Evolutionary conservation across 2,113 vertebrate genomes (phyloP), one percentile per base, ranked within the genome.

Genomic region (Conger conger): DNA sequence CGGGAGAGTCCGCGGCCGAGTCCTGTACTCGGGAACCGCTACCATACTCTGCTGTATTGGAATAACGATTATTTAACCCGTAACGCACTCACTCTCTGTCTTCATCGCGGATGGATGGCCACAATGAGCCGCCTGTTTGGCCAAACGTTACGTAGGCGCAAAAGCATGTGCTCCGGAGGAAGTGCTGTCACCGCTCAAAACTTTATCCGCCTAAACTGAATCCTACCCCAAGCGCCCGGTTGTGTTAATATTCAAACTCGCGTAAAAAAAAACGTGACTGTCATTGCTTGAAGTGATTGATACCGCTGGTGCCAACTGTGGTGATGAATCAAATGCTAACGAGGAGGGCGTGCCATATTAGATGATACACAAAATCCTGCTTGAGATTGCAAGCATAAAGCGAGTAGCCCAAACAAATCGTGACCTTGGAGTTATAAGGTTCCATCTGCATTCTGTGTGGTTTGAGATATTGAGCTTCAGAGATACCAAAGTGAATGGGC

Each of bases 71-170:
- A 53, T 80, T 89, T 90, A 86, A 88, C 83, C 80, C 87, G 3
- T 7, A 87, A 45, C 77, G 54, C 76, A 86, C 84, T 4, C n/a
- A 73, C 36, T 79, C 85, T 87, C 8, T 5, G n/a, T 54, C n/a
- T 78, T 50, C 30, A 13, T n/a, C 15, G 20, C 54, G 82, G 85
- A 79, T 80, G 60, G 60, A 76, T 45, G 81, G 78, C 86, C 82
- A 95, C 93, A 95, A 94, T 94, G 91, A 90, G 89, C 93, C 89
- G 93, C 93, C 91, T 95, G 94, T 95, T 93, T 90, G 37, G 83
- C 86, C 84, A 85, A 83, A 85, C 86, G 92, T 94, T 92, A 94
- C 91, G 90, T 88, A 91, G 81, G 87, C 85, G 86, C 84, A 82
- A 94, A 73, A 94, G 88, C 91, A 94, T 94, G 93, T 82, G 82